Conservation (phyloP, 2,888 invertebrate genomes). For the Oligia strigilis region DNA sequence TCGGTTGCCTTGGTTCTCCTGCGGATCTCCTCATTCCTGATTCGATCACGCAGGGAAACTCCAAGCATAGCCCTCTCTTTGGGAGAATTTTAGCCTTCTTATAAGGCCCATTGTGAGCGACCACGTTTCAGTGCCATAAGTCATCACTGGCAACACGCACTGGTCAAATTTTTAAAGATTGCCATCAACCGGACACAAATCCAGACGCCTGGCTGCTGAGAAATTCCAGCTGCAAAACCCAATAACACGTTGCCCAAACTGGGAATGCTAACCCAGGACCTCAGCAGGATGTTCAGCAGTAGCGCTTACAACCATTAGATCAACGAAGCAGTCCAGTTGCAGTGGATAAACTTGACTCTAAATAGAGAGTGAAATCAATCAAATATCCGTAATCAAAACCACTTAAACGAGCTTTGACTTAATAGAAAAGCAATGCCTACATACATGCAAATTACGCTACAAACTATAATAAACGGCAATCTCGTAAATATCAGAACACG, state of each 20-base stretch:
- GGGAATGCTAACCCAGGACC: neutral
- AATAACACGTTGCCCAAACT: no score
- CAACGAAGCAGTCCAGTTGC: neutral
- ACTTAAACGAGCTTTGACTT: constrained; percentile 16
- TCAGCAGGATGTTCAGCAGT: neutral
- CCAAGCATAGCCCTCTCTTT: no score
- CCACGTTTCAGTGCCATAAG: no score
- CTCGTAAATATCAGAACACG: constrained; percentile 50
- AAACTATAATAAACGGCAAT: constrained; percentile 54
- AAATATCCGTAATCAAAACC: neutral
- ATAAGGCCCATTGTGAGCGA: no score
- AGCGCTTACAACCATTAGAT: neutral
- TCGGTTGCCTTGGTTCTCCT: no score
- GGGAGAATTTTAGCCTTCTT: no score
- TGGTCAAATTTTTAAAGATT: neutral
- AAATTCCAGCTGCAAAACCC: neutral
- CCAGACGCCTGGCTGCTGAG: neutral
- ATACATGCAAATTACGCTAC: constrained; percentile 31
- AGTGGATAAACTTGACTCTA: neutral
- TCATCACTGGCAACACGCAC: no score
- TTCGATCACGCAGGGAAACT: no score
- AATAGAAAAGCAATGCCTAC: constrained; percentile 29
- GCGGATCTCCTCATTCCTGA: no score
- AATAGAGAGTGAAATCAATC: constrained; percentile 12
- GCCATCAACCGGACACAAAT: neutral